A percentile compares a stretch with the other conserved stretches of the same genome.
These are phyloP conservation scores for Papilio xuthus DNA, from an alignment of 1,140 invertebrate genomes.

Conservation along the genomic window DNA sequence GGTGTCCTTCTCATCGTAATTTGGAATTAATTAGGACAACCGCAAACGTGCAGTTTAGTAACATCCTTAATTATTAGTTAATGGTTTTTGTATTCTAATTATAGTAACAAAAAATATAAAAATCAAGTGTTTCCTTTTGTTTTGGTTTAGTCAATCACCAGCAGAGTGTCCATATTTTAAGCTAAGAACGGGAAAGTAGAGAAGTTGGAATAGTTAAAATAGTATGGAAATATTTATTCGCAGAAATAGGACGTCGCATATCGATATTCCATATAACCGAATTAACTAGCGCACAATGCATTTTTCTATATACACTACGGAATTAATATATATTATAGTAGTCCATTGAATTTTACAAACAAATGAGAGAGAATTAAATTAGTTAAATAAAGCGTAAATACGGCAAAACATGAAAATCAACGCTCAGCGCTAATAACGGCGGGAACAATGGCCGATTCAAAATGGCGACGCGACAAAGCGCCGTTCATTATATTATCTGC, in stretches of 20 bases:
- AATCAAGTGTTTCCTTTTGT: too few relatives aligned
- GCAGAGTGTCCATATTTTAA: too few relatives aligned
- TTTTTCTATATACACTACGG: not conserved
- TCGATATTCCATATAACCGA: not conserved
- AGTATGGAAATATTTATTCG: not conserved
- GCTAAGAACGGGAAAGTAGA: too few relatives aligned
- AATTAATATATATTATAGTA: conserved; percentile 23
- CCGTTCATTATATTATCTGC: conserved; percentile 67
- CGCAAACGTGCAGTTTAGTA: not conserved
- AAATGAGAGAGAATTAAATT: conserved; percentile 38
- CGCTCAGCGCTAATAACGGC: conserved; percentile 36
- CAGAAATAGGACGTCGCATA: not conserved
- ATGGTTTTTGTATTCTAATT: not conserved
- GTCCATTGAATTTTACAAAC: conserved; percentile 28
- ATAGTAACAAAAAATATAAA: too few relatives aligned
- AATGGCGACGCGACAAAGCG: conserved; percentile 57
- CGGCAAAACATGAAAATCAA: conserved; percentile 37
- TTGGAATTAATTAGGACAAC: conserved; percentile 39
- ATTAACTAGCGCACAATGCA: not conserved
- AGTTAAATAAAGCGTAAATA: conserved; percentile 38
- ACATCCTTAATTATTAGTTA: conserved; percentile 36
- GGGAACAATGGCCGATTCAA: conserved; percentile 44
- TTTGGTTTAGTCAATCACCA: too few relatives aligned
- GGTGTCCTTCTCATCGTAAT: conserved; percentile 22
- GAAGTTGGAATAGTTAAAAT: too few relatives aligned